Percentiles rank a stretch among this genome's conserved stretches.
Conservation (phyloP, 2,888 invertebrate species). For the Noctua janthe region DNA sequence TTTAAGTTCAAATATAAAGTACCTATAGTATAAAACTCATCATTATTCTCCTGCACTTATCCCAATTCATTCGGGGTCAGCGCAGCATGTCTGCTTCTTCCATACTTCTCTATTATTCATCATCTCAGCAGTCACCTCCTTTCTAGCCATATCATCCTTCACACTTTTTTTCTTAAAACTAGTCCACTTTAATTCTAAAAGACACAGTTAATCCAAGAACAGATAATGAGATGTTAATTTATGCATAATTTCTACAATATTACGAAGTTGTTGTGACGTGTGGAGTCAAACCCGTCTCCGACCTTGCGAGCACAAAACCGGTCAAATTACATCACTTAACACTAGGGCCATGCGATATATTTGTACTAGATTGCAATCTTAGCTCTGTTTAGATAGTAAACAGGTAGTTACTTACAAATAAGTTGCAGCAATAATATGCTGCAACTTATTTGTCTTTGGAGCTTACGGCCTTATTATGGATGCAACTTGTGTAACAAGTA, state of each 20-base stretch:
- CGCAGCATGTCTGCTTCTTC: not conserved
- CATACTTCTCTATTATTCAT: not conserved
- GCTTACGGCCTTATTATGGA: not conserved
- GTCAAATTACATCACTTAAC: constrained; percentile 71
- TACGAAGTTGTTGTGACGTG: constrained; percentile 61
- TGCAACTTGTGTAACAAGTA: not conserved
- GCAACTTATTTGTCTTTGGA: not conserved
- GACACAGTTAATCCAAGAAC: constrained; percentile 20
- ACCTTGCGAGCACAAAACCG: constrained; percentile 81
- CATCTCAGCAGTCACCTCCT: not conserved
- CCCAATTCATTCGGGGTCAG: too few relatives aligned
- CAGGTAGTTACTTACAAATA: not conserved
- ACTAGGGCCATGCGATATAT: constrained; percentile 57
- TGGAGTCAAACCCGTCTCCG: constrained; percentile 80
- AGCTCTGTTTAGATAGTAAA: constrained; percentile 19
- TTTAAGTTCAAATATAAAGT: not conserved
- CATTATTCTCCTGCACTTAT: not conserved
- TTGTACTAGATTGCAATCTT: constrained; percentile 34
- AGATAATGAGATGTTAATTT: constrained; percentile 26
- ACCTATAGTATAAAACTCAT: not conserved
- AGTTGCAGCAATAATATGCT: not conserved
- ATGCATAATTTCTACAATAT: constrained; percentile 51
- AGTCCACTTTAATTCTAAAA: not conserved
- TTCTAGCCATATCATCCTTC: too few relatives aligned
- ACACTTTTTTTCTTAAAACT: not conserved